Conservation (phyloP, 2,113 vertebrate genomes). For the Peromyscus maniculatus region DNA sequence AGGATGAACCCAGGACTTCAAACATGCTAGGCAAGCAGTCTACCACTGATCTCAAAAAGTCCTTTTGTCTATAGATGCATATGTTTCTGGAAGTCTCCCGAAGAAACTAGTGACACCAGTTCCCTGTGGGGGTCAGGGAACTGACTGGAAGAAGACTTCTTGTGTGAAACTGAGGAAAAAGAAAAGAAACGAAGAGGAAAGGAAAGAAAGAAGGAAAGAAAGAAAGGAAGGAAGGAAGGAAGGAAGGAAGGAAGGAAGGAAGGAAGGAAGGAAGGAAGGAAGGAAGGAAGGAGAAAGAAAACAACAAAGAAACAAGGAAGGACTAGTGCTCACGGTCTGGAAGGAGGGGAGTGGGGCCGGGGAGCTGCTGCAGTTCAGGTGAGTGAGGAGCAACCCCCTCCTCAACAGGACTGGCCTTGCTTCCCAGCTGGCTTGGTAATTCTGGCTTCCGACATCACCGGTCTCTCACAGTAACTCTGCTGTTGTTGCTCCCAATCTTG, state of each 20-base stretch:
- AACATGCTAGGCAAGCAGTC: background rate
- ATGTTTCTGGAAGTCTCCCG: slow-evolving; percentile 50
- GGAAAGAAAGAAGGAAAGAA: too few species aligned
- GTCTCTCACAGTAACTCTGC: slow-evolving; percentile 15
- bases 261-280: too few species aligned
- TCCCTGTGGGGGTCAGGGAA: background rate
- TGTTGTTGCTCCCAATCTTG: slow-evolving; percentile 45
- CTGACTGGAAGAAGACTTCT: background rate
- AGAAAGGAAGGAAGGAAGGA: background rate
- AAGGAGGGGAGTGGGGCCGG: background rate
- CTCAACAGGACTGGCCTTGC: background rate
- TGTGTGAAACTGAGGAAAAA: background rate
- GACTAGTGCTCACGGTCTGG: background rate
- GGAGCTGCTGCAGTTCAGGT: background rate
- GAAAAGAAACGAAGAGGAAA: background rate
- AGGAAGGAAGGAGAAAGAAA: too few species aligned
- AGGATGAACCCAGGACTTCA: background rate
- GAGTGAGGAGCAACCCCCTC: background rate
- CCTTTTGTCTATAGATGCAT: background rate
- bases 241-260: background rate
- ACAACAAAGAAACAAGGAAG: too few species aligned
- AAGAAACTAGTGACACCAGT: slow-evolving; percentile 1
- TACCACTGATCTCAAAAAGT: background rate
- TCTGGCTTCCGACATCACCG: background rate
- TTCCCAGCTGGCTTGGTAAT: background rate